phyloP scores from a whole-genome alignment of 2,888 invertebrate genomes.

The Mythimna pallens region DNA sequence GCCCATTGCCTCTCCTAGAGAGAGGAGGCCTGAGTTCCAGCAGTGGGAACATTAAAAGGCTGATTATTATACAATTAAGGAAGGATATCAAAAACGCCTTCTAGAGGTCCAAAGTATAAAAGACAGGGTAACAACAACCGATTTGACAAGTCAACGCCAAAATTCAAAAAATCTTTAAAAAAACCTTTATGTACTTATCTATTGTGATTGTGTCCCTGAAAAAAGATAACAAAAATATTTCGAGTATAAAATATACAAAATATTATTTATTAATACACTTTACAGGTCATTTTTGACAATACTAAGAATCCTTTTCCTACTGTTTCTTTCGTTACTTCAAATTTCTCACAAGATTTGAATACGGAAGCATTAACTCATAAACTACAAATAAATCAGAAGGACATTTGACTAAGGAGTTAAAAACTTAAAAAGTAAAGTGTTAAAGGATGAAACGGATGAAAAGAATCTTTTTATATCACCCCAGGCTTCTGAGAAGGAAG shows the following conservation, averaged over 20 bases:
- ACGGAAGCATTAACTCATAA: slow-evolving; percentile 61
- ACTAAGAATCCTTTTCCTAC: neutral
- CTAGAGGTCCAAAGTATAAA: neutral
- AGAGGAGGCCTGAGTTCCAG: no score
- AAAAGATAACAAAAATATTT: no score
- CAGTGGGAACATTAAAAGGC: no score
- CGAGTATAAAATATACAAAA: neutral
- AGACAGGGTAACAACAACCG: neutral
- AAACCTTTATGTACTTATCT: no score
- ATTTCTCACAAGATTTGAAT: slow-evolving; percentile 12
- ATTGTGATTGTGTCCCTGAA: no score
- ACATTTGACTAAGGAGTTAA: slow-evolving; percentile 60
- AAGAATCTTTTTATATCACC: slow-evolving; percentile 69
- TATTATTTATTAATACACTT: neutral
- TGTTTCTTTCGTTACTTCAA: slow-evolving; percentile 1
- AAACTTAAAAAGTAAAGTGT: slow-evolving; percentile 53
- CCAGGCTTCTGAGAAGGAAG: slow-evolving; percentile 77
- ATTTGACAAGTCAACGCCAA: neutral
- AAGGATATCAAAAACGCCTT: neutral
- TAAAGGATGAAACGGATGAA: slow-evolving; percentile 55
- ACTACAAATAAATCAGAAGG: slow-evolving; percentile 60
- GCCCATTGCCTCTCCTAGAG: no score
- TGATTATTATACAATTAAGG: no score
- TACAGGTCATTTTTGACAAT: neutral
- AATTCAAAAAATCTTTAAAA: neutral